Evolutionary conservation across 2,113 vertebrate genomes (phyloP).

Genomic region (Egretta garzetta): DNA sequence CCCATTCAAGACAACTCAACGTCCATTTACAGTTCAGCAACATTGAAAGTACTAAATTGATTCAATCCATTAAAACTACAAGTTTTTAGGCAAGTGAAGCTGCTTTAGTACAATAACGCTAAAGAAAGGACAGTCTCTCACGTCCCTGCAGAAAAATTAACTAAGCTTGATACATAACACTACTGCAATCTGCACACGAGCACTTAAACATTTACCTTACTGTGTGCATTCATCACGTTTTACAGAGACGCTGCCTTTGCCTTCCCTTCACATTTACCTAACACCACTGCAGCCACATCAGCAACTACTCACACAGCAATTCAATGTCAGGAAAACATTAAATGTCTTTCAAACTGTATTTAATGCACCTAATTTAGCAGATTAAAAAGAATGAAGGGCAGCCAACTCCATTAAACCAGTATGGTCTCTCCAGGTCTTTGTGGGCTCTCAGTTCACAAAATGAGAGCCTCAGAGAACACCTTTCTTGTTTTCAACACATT

Average conservation of each 20-base stretch:
- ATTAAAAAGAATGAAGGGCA: neutral
- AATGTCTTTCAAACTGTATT: neutral
- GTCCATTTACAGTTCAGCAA: neutral
- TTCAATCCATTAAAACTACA: neutral
- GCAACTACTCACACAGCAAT: neutral
- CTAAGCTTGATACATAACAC: neutral
- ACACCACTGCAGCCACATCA: neutral
- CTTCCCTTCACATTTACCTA: neutral
- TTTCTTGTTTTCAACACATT: neutral
- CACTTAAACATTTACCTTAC: neutral
- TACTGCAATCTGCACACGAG: neutral
- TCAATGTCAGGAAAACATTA: neutral
- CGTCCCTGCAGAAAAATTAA: neutral
- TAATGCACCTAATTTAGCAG: neutral
- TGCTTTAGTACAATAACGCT: neutral
- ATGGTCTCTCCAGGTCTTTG: neutral
- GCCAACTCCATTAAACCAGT: neutral
- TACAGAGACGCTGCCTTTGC: neutral
- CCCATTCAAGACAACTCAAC: neutral
- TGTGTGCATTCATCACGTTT: neutral
- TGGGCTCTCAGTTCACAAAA: neutral
- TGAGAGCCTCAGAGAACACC: neutral
- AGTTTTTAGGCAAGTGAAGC: neutral
- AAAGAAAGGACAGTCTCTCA: neutral
- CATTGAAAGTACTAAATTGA: neutral